Conservation (phyloP, 2,113 vertebrate species). For the Nibea coibor region DNA sequence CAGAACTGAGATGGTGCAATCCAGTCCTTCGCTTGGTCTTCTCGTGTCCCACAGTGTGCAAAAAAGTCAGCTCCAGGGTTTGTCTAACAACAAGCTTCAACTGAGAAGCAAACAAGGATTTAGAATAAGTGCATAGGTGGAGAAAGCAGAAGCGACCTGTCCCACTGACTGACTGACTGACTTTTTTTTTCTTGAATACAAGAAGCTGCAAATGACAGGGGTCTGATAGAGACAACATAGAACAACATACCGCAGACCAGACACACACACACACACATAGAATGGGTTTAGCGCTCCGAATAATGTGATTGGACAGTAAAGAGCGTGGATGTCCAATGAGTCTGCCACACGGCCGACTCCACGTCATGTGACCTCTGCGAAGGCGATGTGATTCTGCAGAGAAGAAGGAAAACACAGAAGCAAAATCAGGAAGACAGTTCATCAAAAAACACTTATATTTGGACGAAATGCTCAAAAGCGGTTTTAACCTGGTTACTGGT, state of each 20-base stretch:
- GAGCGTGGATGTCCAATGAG: constrained; percentile 95
- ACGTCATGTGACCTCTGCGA: constrained; percentile 99
- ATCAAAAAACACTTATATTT: neutral
- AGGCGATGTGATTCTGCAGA: constrained; percentile 96
- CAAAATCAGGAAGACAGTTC: neutral
- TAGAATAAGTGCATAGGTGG: constrained; percentile 71
- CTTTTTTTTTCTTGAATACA: constrained; percentile 8
- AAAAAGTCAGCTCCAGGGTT: neutral
- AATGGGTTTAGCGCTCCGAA: constrained; percentile 76
- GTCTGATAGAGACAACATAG: constrained; percentile 50
- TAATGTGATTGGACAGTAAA: constrained; percentile 90
- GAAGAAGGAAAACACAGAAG: neutral
- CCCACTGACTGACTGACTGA: constrained; percentile 13
- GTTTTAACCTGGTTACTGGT: neutral
- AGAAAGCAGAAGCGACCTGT: constrained; percentile 48
- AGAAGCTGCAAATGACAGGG: constrained; percentile 39
- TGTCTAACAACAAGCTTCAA: constrained; percentile 8
- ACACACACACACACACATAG: constrained; percentile 42
- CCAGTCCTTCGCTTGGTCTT: constrained; percentile 12
- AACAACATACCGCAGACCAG: constrained; percentile 60
- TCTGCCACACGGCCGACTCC: constrained; percentile 89
- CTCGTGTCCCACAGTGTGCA: neutral
- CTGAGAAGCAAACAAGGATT: constrained; percentile 17
- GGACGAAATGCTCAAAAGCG: neutral
- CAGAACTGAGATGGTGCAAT: constrained; percentile 13